phyloP scores from a whole-genome alignment of 2,797 vertebrate genomes.

The Arvicola amphibius region DNA sequence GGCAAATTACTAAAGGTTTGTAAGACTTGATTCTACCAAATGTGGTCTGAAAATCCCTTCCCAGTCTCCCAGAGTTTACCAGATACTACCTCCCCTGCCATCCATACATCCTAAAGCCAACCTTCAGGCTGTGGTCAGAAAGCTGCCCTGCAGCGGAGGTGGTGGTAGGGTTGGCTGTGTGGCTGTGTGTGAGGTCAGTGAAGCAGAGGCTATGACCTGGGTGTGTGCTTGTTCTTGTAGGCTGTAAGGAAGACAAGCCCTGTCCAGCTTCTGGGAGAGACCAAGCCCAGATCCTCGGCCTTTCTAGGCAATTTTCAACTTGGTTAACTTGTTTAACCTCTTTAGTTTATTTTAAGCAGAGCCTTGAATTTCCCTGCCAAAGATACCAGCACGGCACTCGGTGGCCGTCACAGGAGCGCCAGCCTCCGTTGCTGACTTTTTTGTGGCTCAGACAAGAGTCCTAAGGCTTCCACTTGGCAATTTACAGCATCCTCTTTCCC shows the following conservation, averaged over 20 bases:
- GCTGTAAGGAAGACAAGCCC: neutral
- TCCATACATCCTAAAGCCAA: fast-evolving
- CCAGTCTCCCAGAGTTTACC: neutral
- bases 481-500: neutral
- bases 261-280: neutral
- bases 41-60: neutral
- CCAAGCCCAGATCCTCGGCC: neutral
- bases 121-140: neutral
- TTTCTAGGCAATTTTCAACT: neutral
- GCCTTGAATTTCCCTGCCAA: neutral
- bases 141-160: neutral
- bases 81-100: neutral
- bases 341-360: neutral
- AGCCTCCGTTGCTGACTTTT: neutral
- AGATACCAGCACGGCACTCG: neutral
- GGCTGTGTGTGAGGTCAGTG: neutral
- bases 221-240: neutral
- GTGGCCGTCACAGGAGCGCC: fast-evolving
- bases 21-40: neutral
- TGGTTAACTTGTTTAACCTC: conserved; percentile 42
- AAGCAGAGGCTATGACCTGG: neutral
- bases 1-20: neutral
- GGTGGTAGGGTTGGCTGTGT: neutral
- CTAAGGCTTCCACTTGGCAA: neutral
- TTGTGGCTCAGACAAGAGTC: neutral